Conservation (phyloP, 1,140 invertebrate species). For the Leptopilina clavipes region DNA sequence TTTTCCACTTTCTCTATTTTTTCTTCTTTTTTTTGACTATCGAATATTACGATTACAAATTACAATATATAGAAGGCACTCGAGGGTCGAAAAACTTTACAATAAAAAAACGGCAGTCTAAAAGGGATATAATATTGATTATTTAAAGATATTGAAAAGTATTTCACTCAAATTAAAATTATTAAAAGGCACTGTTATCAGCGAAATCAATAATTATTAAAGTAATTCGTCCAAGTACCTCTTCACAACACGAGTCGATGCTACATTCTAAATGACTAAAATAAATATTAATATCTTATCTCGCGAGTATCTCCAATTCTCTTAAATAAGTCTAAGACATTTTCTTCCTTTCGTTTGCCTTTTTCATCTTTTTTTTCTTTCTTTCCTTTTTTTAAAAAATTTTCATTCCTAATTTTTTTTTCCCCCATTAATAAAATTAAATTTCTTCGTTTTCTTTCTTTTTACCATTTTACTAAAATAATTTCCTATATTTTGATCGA, state of each 20-base stretch:
- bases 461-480: constrained; percentile 8
- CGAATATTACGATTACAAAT: constrained; percentile 43
- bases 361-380: not conserved
- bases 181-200: constrained; percentile 18
- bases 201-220: not conserved
- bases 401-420: not conserved
- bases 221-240: constrained; percentile 28
- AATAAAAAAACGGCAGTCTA: constrained; percentile 42
- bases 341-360: not conserved
- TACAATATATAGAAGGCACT: constrained; percentile 40
- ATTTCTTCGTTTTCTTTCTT: constrained; percentile 33
- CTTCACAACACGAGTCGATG: constrained; percentile 21
- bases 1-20: constrained; percentile 38
- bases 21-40: constrained; percentile 31
- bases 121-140: constrained; percentile 42
- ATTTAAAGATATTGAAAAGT: constrained; percentile 42
- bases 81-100: constrained; percentile 44
- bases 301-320: constrained; percentile 30
- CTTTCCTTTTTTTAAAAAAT: not conserved
- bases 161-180: constrained; percentile 6
- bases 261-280: constrained; percentile 29
- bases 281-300: constrained; percentile 34
- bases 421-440: too few relatives aligned
- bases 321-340: constrained; percentile 1
- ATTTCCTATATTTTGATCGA: not conserved